These are phyloP conservation scores for Setipinna tenuifilis DNA, from an alignment of 2,797 vertebrate species.

Conservation along the genomic window DNA sequence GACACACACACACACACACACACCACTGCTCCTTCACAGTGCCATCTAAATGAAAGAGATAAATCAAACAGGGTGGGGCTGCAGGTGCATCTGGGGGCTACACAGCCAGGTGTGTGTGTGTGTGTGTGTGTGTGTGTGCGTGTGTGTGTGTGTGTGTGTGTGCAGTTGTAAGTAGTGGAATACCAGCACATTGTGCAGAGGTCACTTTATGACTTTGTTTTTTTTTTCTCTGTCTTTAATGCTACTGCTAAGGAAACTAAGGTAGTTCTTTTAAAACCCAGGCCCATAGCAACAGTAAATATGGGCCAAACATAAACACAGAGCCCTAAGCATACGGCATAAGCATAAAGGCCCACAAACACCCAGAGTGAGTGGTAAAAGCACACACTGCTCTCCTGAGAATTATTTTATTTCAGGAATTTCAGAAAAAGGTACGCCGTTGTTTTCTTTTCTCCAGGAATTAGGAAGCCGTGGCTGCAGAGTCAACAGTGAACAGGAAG, in stretches of 20 bases:
- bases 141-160: neutral
- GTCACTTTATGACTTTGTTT: neutral
- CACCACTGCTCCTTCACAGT: neutral
- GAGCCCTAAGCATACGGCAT: neutral
- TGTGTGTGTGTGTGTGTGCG: neutral
- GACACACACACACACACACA: neutral
- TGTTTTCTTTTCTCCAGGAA: neutral
- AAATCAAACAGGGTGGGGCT: constrained; percentile 9
- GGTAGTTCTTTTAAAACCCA: neutral
- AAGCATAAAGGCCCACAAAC: neutral
- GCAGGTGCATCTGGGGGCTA: neutral
- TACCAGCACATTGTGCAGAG: neutral
- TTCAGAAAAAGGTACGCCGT: neutral
- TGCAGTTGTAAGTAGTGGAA: neutral
- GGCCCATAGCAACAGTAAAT: neutral
- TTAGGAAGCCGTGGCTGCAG: neutral
- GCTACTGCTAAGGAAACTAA: neutral
- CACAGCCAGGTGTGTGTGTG: constrained; percentile 5
- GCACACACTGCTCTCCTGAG: neutral
- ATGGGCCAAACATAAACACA: neutral
- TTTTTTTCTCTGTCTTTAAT: neutral
- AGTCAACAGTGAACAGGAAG: neutral
- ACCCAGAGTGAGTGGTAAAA: neutral
- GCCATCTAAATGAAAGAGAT: constrained; percentile 14
- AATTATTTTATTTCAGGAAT: neutral